phyloP scores from a whole-genome alignment of 2,797 vertebrate genomes.

The Ctenopoma kingsleyae region DNA sequence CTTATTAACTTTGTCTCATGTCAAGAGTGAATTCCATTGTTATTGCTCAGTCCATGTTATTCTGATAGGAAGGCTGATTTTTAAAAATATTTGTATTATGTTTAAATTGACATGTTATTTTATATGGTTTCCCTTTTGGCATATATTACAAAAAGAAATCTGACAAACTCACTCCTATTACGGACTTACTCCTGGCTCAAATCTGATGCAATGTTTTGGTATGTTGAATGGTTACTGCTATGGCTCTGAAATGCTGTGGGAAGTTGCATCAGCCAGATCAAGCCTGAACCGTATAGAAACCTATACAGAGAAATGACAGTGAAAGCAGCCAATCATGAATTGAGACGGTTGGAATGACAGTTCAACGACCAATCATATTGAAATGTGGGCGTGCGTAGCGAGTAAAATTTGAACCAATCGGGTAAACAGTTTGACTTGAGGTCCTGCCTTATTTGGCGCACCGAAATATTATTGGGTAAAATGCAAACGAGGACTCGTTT shows the following conservation, averaged over 20 bases:
- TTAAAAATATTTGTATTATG: neutral
- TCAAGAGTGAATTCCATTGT: slow-evolving; percentile 1
- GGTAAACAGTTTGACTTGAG: accelerated
- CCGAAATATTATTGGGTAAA: slow-evolving; percentile 54
- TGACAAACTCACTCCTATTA: neutral
- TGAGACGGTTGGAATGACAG: slow-evolving; percentile 24
- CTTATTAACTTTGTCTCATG: neutral
- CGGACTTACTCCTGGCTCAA: too few species aligned
- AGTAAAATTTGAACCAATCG: slow-evolving; percentile 51
- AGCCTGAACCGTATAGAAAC: neutral
- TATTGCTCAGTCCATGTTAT: neutral
- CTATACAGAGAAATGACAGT: slow-evolving; percentile 48
- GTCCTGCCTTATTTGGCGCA: slow-evolving; percentile 36
- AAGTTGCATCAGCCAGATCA: slow-evolving; percentile 83
- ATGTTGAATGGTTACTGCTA: slow-evolving; percentile 10
- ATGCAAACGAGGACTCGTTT: accelerated
- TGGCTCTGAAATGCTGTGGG: slow-evolving; percentile 67
- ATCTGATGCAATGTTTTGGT: slow-evolving; percentile 80
- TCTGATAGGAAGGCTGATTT: neutral
- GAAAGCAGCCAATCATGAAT: slow-evolving; percentile 51
- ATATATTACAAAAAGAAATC: neutral
- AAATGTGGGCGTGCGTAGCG: accelerated
- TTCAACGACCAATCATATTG: slow-evolving; percentile 29
- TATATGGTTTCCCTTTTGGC: neutral
- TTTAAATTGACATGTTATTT: neutral